Base-by-base conservation (phyloP, 2,797 vertebrate genomes). In the Premnoplex brunnescens region DNA sequence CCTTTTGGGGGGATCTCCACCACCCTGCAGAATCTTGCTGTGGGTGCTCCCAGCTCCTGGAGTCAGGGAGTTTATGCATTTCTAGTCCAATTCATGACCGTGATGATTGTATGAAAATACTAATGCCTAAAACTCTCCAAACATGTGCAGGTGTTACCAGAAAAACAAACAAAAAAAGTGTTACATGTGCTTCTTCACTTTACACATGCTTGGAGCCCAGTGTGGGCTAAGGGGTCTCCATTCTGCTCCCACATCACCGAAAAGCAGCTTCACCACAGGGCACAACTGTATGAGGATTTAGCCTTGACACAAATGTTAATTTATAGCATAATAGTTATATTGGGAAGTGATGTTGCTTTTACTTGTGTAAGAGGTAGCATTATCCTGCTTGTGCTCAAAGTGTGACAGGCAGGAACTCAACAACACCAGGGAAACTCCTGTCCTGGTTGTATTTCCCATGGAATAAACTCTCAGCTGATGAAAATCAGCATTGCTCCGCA, bases 81-180 rank as follows among this genome's bases (percentile, higher is more conserved):
- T 60, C 9, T 55, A 37, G 19, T 68, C 73, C 32, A 75, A 4
- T 23, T 72, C 6, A 1, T 37, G 15, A 15, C 13, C 4, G 0
- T 28, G 48, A 22, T 16, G 17, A 6, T 24, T 74, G 15, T 26
- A 60, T 88, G 64, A 55, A 91, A 75, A 60, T 2, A 3, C 17
- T 1, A 0, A 16, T 3, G 7, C 23, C 12, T 84, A 46, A 80
- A 89, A 27, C 9, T 16, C 19, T 89, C 26, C 24, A 56, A 78
- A 41, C 28, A 8, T 1, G 4, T 0, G 0, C 0, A 1, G 6
- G 9, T 46, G 5, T 5, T 68, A 43, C 27, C 16, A 68, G 23
- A 1, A 9, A 64, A 77, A 37, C 37, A 37, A 37, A 10, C 37
- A 13, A 27, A 27, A 68, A 8, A 2, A 3, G 1, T 0, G 1